Base-by-base conservation (phyloP, 2,113 vertebrate species). In the Cercocebus atys region DNA sequence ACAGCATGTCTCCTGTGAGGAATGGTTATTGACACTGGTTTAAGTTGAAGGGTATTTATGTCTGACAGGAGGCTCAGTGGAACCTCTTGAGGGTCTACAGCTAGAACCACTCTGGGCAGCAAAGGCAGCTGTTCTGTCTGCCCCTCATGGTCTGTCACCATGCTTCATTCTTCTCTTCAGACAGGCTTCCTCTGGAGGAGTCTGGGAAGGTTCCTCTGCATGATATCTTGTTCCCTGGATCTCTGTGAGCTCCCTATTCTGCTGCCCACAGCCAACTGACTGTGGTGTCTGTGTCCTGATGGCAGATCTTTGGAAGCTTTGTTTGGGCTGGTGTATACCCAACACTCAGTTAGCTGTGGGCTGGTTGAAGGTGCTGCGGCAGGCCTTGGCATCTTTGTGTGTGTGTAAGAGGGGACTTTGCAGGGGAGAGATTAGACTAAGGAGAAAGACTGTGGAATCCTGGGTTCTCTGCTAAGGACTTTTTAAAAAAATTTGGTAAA, bases 71-170 rank as follows among this genome's bases (percentile, higher is more conserved):
- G 50, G 47, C 70, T 52, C 22, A 66, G 40, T 35, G 8, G 25
- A 75, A 52, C 35, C n/a, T 72, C 61, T n/a, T 0, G 1, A 59
- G 40, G 38, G 25, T n/a, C 72, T 45, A 2, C 2, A 84, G 8
- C 45, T 47, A 25, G 76, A 66, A 35, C 72, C 27, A 6, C 13
- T 43, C 3, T 64, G 20, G 68, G 50, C 22, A 18, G 35, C 85
- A 52, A 11, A 66, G 27, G 30, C 30, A 68, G 57, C 25, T 16
- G 82, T 64, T 73, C 38, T 30, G 4, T 30, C 13, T 66, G 14
- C 13, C 82, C 9, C 3, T 1, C 0, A 1, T 40, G 20, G 1
- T 47, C 13, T 47, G 9, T 78, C 38, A 1, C 35, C 13, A 25
- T 35, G 14, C 30, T 66, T 76, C 40, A 5, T 61, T 55, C 52